Conservation (phyloP, 2,113 vertebrate species). For the Orientallactaga bullata region DNA sequence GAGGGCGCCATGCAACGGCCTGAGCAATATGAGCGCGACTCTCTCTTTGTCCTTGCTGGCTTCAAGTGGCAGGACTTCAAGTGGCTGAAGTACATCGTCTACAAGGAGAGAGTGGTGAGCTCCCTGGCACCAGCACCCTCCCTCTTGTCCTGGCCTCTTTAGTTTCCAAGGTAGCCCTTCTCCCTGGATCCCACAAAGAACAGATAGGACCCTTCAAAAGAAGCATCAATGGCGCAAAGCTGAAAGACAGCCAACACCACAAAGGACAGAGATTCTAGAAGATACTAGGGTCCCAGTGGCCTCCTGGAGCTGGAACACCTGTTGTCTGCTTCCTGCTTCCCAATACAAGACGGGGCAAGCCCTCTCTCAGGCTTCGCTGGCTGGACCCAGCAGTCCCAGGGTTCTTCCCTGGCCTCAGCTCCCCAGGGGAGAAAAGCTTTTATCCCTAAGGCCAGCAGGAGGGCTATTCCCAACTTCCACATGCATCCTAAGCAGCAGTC, state of each 20-base stretch:
- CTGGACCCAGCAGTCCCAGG: not conserved
- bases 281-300: not conserved
- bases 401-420: not conserved
- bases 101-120: conserved; percentile 97
- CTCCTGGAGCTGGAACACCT: not conserved
- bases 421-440: not conserved
- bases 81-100: conserved; percentile 98
- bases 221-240: not conserved
- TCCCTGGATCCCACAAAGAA: not conserved
- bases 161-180: not conserved
- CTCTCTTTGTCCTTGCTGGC: conserved; percentile 96
- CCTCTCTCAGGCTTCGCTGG: not conserved
- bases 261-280: not conserved
- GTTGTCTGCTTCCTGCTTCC: not conserved
- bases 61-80: conserved; percentile 99
- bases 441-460: not conserved
- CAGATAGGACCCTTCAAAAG: conserved; percentile 1
- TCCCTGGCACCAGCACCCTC: not conserved
- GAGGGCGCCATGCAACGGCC: conserved; percentile 97
- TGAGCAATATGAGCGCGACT: conserved; percentile 95
- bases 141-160: not conserved
- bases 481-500: no score
- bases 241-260: not conserved
- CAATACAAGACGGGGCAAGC: not conserved
- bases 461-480: not conserved